phyloP scores from a whole-genome alignment of 2,888 invertebrate genomes.

The Pharmacophagus antenor region DNA sequence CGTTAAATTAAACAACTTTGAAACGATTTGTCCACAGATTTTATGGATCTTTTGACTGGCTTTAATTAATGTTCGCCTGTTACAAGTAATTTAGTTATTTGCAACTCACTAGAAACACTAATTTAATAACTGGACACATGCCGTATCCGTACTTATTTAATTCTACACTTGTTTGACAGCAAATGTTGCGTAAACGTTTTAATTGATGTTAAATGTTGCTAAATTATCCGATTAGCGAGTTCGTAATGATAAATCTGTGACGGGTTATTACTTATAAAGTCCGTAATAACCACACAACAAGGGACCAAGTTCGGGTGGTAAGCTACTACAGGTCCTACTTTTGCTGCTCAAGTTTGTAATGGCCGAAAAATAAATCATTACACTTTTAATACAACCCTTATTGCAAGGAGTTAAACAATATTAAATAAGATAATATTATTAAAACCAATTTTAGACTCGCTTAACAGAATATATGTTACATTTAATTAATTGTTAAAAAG shows the following conservation, averaged over 20 bases:
- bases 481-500: too few species aligned
- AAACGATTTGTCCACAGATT: conserved; percentile 16
- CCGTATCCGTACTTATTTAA: conserved; percentile 12
- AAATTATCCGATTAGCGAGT: not conserved
- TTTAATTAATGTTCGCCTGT: conserved; percentile 9
- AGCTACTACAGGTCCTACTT: too few species aligned
- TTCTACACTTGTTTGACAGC: conserved; percentile 1
- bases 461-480: too few species aligned
- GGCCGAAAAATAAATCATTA: not conserved
- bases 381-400: too few species aligned
- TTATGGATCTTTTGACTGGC: conserved; percentile 16
- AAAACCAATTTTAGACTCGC: too few species aligned
- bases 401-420: too few species aligned
- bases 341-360: too few species aligned
- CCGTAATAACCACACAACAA: not conserved
- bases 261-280: not conserved
- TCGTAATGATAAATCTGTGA: not conserved
- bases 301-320: not conserved
- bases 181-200: not conserved
- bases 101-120: conserved; percentile 12
- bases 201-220: not conserved
- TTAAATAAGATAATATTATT: too few species aligned
- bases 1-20: not conserved
- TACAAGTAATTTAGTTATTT: conserved; percentile 16
- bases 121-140: conserved; percentile 22